Base-by-base conservation (phyloP, 2,113 vertebrate genomes). In the Pedionomus torquatus region DNA sequence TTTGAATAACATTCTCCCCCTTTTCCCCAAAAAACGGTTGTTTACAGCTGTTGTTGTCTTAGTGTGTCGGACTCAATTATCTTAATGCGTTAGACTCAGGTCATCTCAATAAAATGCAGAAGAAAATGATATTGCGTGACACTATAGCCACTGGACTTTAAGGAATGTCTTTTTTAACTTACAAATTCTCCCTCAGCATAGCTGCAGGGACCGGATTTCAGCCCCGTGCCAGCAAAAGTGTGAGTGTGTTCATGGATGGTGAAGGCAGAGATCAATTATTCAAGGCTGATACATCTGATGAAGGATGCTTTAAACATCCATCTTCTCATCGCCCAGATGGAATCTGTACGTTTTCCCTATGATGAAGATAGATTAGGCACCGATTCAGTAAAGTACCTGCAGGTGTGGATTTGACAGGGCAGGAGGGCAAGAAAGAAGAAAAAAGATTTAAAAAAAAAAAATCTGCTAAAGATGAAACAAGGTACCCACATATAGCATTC, bases 281-380 rank as follows among this genome's bases (percentile, higher is more conserved):
- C 85, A 57, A 37, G 63, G 51, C 61, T 89, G 75, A 17, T 31
- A 26, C 1, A 23, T 77, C 70, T 87, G 54, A 69, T 86, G 71
- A 94, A 90, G 76, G 84, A 86, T 71, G 48, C 58, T 95, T 95
- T 19, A 69, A 91, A 84, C 58, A 87, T 88, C 49, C 80, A 83
- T 86, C 64, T 93, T 83, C 72, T 80, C 60, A 49, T 72, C 72
- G 52, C 57, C 52, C 72, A 84, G 83, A 82, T 83, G 90, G 57
- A 72, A 57, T 82, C 79, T 39, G 14, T 51, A 33, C 8, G 48
- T 57, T 55, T 66, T 43, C 51, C 33, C 35, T n/a, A 4, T 10
- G n/a, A 58, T 74, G 60, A 43, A 83, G 61, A 41, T 2, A 60
- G 35, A 86, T 77, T 39, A 85, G 39, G 63, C 90, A 77, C 13